Evolutionary conservation across 30 jellyfish, hydroid and myxozoan genomes (phyloP).

Genomic region (Aurelia aurita): DNA sequence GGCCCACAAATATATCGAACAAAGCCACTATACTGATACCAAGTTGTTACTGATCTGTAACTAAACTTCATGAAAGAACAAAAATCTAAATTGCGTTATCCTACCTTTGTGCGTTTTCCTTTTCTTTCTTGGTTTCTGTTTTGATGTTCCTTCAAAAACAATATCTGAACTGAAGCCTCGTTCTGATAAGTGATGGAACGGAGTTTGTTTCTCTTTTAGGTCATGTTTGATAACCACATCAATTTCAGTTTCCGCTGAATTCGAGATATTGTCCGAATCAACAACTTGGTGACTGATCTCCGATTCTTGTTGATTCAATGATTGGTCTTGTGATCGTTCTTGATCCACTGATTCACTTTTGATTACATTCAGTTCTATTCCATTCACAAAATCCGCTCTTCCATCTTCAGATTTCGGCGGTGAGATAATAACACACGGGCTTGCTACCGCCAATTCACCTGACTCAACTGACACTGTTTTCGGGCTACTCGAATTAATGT

Average conservation of each 20-base stretch:
- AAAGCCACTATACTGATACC: too few relatives aligned
- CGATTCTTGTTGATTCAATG: constrained; percentile 25
- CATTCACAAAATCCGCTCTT: neutral
- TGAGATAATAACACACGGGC: constrained; percentile 64
- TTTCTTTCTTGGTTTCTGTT: constrained; percentile 59
- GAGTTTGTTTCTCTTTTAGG: constrained; percentile 64
- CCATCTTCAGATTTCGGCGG: constrained; percentile 10
- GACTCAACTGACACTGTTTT: neutral
- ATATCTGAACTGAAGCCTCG: constrained; percentile 85
- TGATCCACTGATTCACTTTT: neutral
- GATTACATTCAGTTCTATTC: neutral
- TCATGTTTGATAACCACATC: constrained; percentile 70
- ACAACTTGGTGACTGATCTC: neutral
- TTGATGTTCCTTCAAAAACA: constrained; percentile 98
- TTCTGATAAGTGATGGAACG: constrained; percentile 83
- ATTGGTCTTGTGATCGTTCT: constrained; percentile 17
- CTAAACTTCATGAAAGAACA: too few relatives aligned
- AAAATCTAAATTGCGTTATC: too few relatives aligned
- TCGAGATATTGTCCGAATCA: neutral
- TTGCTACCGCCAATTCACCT: constrained; percentile 6
- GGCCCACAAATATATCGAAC: too few relatives aligned
- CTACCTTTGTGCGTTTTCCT: neutral
- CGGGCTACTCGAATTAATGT: neutral
- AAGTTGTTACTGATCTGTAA: too few relatives aligned
- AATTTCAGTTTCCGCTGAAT: constrained; percentile 17